A percentile compares a stretch with the other conserved stretches of the same genome.
Evolutionary conservation across 2,113 vertebrate genomes (phyloP).

Genomic region (pig (Sus scrofa)): DNA sequence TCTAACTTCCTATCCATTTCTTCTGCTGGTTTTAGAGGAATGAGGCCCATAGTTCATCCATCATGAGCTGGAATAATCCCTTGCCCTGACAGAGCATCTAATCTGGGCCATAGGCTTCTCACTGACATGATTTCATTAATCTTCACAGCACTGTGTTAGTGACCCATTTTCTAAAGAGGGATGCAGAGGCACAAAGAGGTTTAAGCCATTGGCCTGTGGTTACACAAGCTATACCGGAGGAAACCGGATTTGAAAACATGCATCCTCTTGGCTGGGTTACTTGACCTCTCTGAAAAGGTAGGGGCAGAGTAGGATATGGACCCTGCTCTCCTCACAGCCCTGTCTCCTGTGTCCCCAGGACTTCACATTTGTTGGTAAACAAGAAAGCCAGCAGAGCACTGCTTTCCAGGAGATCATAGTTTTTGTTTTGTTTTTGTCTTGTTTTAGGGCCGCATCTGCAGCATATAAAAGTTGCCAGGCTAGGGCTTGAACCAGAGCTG

Average conservation of each 20-base stretch:
- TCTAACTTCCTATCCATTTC: not conserved
- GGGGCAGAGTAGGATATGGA: not conserved
- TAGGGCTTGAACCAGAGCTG: too few species aligned
- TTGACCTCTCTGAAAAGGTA: not conserved
- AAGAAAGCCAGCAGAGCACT: not conserved
- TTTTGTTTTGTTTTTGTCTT: too few species aligned
- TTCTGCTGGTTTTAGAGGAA: not conserved
- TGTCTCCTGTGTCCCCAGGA: not conserved
- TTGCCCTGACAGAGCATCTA: not conserved
- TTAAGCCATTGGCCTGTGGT: not conserved
- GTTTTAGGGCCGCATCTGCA: too few species aligned
- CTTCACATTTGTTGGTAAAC: not conserved
- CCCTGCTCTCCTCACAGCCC: not conserved
- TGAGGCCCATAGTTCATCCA: not conserved
- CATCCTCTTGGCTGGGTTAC: not conserved
- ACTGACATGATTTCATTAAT: not conserved
- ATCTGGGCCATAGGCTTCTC: not conserved
- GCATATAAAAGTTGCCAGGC: too few species aligned
- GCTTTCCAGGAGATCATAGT: not conserved
- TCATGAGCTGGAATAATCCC: not conserved
- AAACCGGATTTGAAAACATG: not conserved
- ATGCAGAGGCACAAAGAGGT: not conserved
- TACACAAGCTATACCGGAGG: not conserved
- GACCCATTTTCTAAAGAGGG: not conserved
- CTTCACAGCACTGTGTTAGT: not conserved